phyloP scores from a whole-genome alignment of 2,113 vertebrate genomes.

The Parus major region DNA sequence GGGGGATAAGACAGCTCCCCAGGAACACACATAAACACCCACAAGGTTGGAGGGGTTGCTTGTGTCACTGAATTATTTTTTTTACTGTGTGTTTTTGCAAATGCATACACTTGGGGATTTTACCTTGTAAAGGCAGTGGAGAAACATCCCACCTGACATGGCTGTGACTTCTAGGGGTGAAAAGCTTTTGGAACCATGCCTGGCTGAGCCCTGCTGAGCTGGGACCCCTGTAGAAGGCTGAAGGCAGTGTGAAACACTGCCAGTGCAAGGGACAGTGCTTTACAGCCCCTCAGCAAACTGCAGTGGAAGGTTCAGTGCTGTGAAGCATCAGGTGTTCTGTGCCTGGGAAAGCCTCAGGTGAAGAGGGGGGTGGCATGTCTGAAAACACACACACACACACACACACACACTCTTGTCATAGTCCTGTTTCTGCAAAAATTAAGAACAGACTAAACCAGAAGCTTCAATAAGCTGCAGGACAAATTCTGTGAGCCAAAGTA shows the following conservation, averaged over 20 bases:
- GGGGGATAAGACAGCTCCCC: background rate
- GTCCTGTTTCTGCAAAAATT: background rate
- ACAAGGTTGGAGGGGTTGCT: rapidly evolving
- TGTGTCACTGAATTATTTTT: background rate
- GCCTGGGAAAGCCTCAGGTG: background rate
- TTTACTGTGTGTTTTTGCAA: background rate
- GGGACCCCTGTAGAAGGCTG: background rate
- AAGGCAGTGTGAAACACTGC: background rate
- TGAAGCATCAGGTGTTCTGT: background rate
- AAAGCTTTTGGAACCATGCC: background rate
- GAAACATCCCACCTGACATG: background rate
- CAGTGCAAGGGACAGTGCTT: rapidly evolving
- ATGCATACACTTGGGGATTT: background rate
- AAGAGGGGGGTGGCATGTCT: background rate
- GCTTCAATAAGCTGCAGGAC: background rate
- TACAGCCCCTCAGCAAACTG: background rate
- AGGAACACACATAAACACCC: rapidly evolving
- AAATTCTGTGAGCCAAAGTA: background rate
- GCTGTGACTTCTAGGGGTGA: background rate
- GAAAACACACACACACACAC: background rate
- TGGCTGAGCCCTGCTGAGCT: background rate
- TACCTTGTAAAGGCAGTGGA: background rate
- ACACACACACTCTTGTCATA: background rate
- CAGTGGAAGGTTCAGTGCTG: background rate
- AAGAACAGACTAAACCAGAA: background rate